These are phyloP conservation scores for Myotis brandtii DNA, from an alignment of 2,113 vertebrate genomes.

Conservation along the genomic window DNA sequence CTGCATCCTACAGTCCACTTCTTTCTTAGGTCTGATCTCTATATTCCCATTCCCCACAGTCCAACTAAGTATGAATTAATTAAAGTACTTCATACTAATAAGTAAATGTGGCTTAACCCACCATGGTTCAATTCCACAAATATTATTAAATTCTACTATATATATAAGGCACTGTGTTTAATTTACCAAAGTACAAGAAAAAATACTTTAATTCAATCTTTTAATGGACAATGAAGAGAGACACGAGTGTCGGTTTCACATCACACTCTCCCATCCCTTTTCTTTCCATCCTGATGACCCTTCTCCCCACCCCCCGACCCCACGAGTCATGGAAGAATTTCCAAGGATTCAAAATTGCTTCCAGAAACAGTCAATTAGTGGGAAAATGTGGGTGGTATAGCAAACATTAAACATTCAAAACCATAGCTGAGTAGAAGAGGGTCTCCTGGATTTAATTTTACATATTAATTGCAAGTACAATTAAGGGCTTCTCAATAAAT, in stretches of 20 bases:
- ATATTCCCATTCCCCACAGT: slow-evolving; percentile 32
- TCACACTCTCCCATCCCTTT: background rate
- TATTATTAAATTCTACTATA: slow-evolving; percentile 10
- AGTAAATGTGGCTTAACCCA: slow-evolving; percentile 55
- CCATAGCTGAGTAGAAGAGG: background rate
- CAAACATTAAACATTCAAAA: slow-evolving; percentile 50
- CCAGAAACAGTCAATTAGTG: background rate
- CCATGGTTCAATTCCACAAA: slow-evolving; percentile 20
- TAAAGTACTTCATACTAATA: slow-evolving; percentile 58
- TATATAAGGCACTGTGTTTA: background rate
- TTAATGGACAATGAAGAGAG: background rate
- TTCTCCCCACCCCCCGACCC: background rate
- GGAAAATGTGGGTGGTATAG: background rate
- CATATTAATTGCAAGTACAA: slow-evolving; percentile 25
- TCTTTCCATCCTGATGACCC: background rate
- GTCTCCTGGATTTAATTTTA: slow-evolving; percentile 47
- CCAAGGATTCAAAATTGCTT: slow-evolving; percentile 14
- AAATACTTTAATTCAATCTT: slow-evolving; percentile 32
- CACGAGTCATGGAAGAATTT: background rate
- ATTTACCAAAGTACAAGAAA: slow-evolving; percentile 38
- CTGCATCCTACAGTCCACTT: background rate
- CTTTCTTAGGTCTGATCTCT: slow-evolving; percentile 30
- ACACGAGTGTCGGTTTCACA: background rate
- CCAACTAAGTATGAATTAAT: slow-evolving; percentile 47
- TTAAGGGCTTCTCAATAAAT: slow-evolving; percentile 30